Base-by-base conservation (phyloP, 2,797 vertebrate genomes). In the Argyrosomus regius region DNA sequence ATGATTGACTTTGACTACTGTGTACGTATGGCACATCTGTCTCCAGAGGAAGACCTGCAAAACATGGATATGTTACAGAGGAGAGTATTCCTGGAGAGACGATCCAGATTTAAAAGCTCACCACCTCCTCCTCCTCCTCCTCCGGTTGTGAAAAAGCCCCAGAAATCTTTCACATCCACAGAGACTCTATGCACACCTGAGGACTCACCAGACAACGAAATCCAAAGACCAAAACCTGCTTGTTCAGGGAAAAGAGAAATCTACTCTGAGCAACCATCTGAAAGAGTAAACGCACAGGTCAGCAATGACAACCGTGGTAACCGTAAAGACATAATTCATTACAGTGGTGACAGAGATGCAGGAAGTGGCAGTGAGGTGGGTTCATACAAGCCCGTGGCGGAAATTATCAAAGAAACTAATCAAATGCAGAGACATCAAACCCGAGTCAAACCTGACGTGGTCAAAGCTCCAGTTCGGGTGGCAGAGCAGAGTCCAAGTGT, bases 371-470 rank as follows among this genome's bases (percentile, higher is more conserved):
- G 53, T 46, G 85, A 88, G 54, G 79, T 71, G 48, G 81, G 22
- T 43, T 92, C 91, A 6, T 95, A 85, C 82, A 95, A 89, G 75
- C 91, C 95, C 0, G 94, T 96, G 68, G 77, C 94, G 0, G 85
- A 92, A 72, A 89, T 95, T 20, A 82, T 96, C 65, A 93, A 81
- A 80, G 91, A 95, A 77, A 89, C 52, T 4, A 93, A 94, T 83
- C 90, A 92, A 78, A 84, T 91, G 81, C 94, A 94, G 74, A 93
- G 72, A 78, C 81, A 76, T 41, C 88, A 80, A 18, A 7, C 77
- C 39, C 49, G 80, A 60, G 54, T 43, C 24, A 91, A 77, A 83
- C 50, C 86, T 1, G 89, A 93, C 5, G 84, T 17, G 4, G 1
- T 72, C 58, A 93, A 89, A 86, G 26, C 79, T 75, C 81, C 50